Conservation (phyloP, 1,140 invertebrate species). For the Zaprionus camerounensis region DNA sequence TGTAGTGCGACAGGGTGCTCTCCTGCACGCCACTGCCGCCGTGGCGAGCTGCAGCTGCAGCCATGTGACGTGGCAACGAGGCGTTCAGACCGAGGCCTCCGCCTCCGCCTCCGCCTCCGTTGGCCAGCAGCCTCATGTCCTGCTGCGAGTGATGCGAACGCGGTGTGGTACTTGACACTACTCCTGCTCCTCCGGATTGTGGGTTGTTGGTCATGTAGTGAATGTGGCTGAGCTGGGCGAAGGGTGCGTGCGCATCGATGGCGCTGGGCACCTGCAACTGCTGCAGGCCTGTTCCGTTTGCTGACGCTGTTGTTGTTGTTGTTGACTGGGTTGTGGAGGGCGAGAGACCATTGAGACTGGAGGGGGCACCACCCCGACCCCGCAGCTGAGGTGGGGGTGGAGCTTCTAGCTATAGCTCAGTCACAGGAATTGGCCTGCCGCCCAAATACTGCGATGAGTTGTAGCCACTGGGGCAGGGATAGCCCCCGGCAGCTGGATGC, state of each 20-base stretch:
- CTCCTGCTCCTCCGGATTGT: neutral
- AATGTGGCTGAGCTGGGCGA: conserved; percentile 83
- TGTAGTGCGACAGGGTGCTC: conserved; percentile 76
- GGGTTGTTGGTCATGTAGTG: conserved; percentile 81
- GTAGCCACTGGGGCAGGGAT: conserved; percentile 56
- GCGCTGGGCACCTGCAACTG: conserved; percentile 78
- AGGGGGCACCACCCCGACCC: conserved; percentile 74
- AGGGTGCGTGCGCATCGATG: conserved; percentile 65
- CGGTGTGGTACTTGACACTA: conserved; percentile 18
- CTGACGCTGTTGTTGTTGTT: conserved; percentile 13
- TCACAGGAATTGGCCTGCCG: conserved; percentile 92
- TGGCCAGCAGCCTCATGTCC: conserved; percentile 74
- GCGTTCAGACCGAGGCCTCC: conserved; percentile 46
- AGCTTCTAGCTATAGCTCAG: conserved; percentile 95
- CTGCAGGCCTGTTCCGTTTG: conserved; percentile 53
- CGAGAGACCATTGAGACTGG: conserved; percentile 42
- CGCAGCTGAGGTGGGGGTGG: conserved; percentile 83
- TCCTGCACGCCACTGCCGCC: conserved; percentile 56
- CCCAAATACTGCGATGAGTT: conserved; percentile 83
- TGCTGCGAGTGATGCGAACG: conserved; percentile 68
- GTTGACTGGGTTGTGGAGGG: conserved; percentile 28
- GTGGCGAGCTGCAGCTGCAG: conserved; percentile 22
- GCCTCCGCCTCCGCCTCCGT: conserved; percentile 53
- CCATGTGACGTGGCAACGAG: conserved; percentile 55
- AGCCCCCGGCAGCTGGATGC: conserved; percentile 46